Evolutionary conservation across 2,797 vertebrate genomes (phyloP).

Genomic region (Helostoma temminkii): DNA sequence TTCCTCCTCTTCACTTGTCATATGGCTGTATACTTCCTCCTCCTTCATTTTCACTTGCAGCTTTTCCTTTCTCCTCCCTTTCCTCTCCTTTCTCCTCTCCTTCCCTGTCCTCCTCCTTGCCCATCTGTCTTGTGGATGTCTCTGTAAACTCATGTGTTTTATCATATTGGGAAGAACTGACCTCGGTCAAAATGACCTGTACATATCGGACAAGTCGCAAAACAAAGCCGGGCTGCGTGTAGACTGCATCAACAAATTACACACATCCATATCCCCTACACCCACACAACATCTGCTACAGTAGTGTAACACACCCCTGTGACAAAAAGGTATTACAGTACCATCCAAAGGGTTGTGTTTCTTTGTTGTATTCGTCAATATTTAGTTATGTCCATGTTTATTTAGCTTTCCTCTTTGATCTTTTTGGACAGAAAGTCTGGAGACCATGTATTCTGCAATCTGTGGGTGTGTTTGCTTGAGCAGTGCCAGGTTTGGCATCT

Average conservation of each 20-base stretch:
- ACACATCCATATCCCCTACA: constrained; percentile 24
- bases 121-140: constrained; percentile 59
- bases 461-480: constrained; percentile 28
- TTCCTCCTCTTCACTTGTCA: constrained; percentile 59
- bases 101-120: constrained; percentile 59
- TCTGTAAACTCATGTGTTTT: constrained; percentile 38
- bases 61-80: constrained; percentile 59
- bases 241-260: constrained; percentile 50
- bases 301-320: constrained; percentile 22
- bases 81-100: constrained; percentile 44
- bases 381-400: constrained; percentile 38
- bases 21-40: constrained; percentile 52
- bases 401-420: constrained; percentile 18
- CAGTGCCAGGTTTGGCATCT: constrained; percentile 16
- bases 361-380: constrained; percentile 12
- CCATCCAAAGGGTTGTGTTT: constrained; percentile 18
- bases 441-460: background rate
- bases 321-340: constrained; percentile 35
- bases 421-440: constrained; percentile 20
- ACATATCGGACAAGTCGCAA: constrained; percentile 64
- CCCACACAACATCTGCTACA: constrained; percentile 61
- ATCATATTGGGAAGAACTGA: constrained; percentile 66
- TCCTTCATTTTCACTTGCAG: constrained; percentile 61
- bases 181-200: constrained; percentile 81
- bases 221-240: constrained; percentile 54